Percentiles rank a stretch among this genome's conserved stretches.
Conservation (phyloP, 2,888 invertebrate species). For the Eristalis arbustorum region DNA sequence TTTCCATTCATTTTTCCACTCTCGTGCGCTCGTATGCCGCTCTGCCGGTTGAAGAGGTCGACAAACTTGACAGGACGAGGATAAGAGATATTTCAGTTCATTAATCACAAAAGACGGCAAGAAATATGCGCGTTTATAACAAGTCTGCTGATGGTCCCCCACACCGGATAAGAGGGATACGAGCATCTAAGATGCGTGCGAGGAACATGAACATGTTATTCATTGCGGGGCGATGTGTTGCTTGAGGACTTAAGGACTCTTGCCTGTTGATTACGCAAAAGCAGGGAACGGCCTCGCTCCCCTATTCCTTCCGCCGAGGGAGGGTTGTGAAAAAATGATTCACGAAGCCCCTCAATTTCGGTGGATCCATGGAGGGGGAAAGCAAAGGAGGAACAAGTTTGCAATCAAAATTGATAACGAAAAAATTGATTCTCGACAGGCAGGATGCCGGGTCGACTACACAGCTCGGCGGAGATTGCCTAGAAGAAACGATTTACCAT, state of each 20-base stretch:
- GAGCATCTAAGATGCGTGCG: conserved; percentile 28
- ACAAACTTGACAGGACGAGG: conserved; percentile 50
- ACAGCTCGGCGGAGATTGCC: conserved; percentile 45
- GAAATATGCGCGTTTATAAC: conserved; percentile 41
- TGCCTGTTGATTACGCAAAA: conserved; percentile 37
- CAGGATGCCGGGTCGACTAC: conserved; percentile 21
- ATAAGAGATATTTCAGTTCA: conserved; percentile 66
- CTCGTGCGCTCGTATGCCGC: neutral
- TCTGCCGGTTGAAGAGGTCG: conserved; percentile 1
- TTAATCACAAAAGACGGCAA: conserved; percentile 53
- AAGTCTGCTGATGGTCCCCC: neutral
- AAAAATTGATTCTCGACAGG: conserved; percentile 52
- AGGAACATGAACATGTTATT: conserved; percentile 19
- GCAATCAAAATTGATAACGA: conserved; percentile 49
- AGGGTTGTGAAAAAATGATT: conserved; percentile 37
- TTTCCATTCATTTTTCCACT: neutral
- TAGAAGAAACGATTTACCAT: conserved; percentile 63
- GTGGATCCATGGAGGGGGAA: neutral
- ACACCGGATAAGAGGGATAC: neutral
- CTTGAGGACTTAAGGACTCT: conserved; percentile 20
- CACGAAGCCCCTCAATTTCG: conserved; percentile 12
- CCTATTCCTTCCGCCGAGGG: neutral
- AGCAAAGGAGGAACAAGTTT: conserved; percentile 1
- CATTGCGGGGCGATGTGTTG: neutral
- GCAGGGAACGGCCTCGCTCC: neutral